These are phyloP conservation scores for Nephrocerus scutellatus DNA, from an alignment of 2,888 invertebrate species.

Conservation along the genomic window DNA sequence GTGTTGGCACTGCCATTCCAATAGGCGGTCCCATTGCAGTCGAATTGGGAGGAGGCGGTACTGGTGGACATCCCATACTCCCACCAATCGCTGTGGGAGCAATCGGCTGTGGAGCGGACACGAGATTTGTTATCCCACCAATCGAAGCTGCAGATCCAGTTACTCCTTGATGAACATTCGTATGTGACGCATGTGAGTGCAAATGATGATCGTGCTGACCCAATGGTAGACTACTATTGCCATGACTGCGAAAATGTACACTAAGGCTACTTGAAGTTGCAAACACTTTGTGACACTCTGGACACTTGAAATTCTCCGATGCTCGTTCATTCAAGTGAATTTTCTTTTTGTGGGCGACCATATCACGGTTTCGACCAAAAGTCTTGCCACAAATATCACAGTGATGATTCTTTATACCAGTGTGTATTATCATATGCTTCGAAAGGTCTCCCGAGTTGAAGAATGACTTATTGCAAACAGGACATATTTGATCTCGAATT, in stretches of 20 bases:
- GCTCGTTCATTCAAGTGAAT: conserved; percentile 35
- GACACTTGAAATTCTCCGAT: conserved; percentile 42
- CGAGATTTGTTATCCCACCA: too few species aligned
- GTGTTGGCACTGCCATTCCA: conserved; percentile 39
- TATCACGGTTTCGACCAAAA: conserved; percentile 53
- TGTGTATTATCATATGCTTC: conserved; percentile 55
- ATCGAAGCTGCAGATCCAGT: too few species aligned
- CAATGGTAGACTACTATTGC: conserved; percentile 34
- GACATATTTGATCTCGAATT: conserved; percentile 55
- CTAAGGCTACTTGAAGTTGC: conserved; percentile 41
- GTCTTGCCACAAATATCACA: conserved; percentile 54
- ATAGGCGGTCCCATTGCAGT: conserved; percentile 25
- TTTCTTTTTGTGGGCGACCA: conserved; percentile 49
- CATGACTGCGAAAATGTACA: conserved; percentile 44
- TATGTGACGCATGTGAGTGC: conserved; percentile 27
- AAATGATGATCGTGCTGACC: conserved; percentile 27
- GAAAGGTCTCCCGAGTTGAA: conserved; percentile 56
- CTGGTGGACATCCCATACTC: conserved; percentile 29
- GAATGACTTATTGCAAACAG: conserved; percentile 55
- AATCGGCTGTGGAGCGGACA: conserved; percentile 32
- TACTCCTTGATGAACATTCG: too few species aligned
- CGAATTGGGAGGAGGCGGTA: conserved; percentile 33
- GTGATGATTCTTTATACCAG: conserved; percentile 54
- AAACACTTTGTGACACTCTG: conserved; percentile 46
- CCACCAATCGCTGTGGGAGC: conserved; percentile 30